Percentiles rank a stretch among this genome's conserved stretches.
These are phyloP conservation scores for Temnothorax ravouxi DNA, from an alignment of 2,888 invertebrate species.

Conservation along the genomic window DNA sequence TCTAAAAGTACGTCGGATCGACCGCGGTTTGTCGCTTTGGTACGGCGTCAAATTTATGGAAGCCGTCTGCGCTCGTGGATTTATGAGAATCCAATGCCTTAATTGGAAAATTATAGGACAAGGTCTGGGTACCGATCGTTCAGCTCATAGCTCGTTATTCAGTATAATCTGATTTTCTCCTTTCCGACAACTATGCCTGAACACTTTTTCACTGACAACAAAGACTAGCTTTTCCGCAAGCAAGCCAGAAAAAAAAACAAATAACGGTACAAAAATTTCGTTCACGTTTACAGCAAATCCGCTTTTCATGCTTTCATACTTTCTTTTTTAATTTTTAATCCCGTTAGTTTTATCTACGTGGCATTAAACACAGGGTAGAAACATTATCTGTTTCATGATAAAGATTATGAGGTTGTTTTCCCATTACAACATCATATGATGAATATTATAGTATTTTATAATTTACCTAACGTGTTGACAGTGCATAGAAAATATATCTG, in stretches of 20 bases:
- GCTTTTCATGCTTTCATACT: not conserved
- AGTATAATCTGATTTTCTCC: constrained; percentile 66
- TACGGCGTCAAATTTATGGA: constrained; percentile 77
- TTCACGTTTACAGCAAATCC: constrained; percentile 9
- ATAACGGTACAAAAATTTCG: constrained; percentile 16
- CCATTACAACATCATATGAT: not conserved
- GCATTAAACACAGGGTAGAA: not conserved
- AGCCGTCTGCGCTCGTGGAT: constrained; percentile 72
- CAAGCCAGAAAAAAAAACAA: not conserved
- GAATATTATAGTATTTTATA: not conserved
- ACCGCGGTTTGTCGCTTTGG: constrained; percentile 68
- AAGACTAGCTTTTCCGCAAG: not conserved
- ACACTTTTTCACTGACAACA: constrained; percentile 64
- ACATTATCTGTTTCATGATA: not conserved
- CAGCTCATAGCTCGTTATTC: constrained; percentile 69
- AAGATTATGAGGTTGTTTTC: not conserved
- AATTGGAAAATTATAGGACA: constrained; percentile 82
- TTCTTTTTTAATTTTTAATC: not conserved
- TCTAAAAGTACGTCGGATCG: constrained; percentile 63
- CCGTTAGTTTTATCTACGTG: not conserved
- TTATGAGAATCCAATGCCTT: constrained; percentile 81
- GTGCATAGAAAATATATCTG: constrained; percentile 79
- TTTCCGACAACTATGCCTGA: constrained; percentile 21
- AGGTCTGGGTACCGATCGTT: constrained; percentile 72
- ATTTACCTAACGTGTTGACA: constrained; percentile 79